phyloP scores from a whole-genome alignment of 2,113 vertebrate species.

The Rattus rattus region DNA sequence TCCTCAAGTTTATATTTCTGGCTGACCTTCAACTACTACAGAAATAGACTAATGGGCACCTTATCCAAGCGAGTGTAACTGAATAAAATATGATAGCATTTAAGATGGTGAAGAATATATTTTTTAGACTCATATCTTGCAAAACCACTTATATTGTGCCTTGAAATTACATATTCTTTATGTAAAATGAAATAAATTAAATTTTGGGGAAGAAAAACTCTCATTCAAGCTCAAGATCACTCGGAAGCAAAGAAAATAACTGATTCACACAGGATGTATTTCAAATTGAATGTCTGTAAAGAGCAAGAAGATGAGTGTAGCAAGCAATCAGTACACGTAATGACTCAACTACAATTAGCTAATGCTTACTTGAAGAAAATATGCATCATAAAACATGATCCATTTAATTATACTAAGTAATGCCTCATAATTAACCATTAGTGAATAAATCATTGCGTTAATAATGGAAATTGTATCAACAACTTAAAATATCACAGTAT shows the following conservation, averaged over 20 bases:
- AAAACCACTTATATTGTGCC: slow-evolving; percentile 52
- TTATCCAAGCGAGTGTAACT: slow-evolving; percentile 33
- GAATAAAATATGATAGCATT: slow-evolving; percentile 42
- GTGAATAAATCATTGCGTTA: slow-evolving; percentile 71
- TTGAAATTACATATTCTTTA: slow-evolving; percentile 57
- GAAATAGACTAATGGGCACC: slow-evolving; percentile 46
- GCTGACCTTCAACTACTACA: slow-evolving; percentile 58
- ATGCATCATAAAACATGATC: slow-evolving; percentile 67
- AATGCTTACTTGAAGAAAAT: slow-evolving; percentile 71
- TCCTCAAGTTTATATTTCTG: slow-evolving; percentile 51
- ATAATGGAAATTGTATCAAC: slow-evolving; percentile 48
- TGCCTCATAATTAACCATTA: slow-evolving; percentile 69
- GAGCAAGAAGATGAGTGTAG: slow-evolving; percentile 52
- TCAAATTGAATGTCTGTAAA: slow-evolving; percentile 60
- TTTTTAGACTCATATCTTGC: slow-evolving; percentile 8
- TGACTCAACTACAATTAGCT: slow-evolving; percentile 64
- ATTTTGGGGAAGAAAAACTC: slow-evolving; percentile 49
- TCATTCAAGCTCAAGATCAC: slow-evolving; percentile 12
- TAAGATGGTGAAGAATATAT: neutral
- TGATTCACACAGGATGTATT: slow-evolving; percentile 50
- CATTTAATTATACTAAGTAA: slow-evolving; percentile 76
- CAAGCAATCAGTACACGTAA: slow-evolving; percentile 54
- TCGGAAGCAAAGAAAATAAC: slow-evolving; percentile 30
- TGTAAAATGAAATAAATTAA: slow-evolving; percentile 66
- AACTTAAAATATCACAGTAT: slow-evolving; percentile 48